Conservation (phyloP, 2,113 vertebrate species). For the Bos taurus region DNA sequence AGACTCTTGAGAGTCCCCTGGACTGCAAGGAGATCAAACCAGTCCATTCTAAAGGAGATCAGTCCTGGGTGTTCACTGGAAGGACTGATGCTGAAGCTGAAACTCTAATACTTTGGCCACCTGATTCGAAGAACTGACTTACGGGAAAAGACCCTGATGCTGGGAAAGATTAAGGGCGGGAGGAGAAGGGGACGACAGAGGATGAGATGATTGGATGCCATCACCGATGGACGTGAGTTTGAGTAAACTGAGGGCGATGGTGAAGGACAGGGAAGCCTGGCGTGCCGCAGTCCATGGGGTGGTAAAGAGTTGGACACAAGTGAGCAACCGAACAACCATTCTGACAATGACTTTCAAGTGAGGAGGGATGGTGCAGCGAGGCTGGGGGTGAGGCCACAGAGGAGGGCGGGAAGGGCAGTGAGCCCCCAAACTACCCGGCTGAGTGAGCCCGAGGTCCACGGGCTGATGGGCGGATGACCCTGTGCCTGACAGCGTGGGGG, state of each 20-base stretch:
- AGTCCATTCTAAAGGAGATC: neutral
- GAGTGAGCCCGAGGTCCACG: neutral
- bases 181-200: neutral
- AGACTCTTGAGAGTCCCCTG: neutral
- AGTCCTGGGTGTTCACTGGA: neutral
- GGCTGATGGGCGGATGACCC: neutral
- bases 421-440: neutral
- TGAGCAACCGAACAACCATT: accelerated
- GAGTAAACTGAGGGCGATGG: neutral
- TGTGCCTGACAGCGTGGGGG: accelerated
- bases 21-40: neutral
- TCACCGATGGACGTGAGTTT: neutral
- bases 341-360: neutral
- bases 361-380: neutral
- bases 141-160: neutral
- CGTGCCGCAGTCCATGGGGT: accelerated
- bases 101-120: neutral
- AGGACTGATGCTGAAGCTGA: neutral
- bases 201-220: neutral
- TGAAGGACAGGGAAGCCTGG: neutral
- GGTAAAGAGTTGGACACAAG: neutral
- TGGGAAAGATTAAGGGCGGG: neutral
- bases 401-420: neutral
- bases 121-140: neutral
- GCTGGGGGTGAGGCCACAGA: neutral